Evolutionary conservation across 2,113 vertebrate species (phyloP).

Genomic region (Megaceryle maxima): DNA sequence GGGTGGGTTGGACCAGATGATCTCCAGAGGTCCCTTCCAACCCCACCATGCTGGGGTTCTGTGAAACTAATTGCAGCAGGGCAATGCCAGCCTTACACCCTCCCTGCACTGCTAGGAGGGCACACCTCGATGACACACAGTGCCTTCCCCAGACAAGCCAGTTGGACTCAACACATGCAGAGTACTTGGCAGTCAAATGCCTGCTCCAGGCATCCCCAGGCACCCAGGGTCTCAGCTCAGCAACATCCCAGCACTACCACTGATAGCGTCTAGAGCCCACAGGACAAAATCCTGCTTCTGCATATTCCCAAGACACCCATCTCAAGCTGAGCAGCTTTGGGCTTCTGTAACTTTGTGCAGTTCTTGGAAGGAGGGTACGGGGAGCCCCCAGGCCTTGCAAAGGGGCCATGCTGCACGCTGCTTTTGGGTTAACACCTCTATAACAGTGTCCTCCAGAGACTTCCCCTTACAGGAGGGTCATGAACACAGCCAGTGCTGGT

Average conservation of each 20-base stretch:
- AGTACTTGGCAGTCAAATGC: neutral
- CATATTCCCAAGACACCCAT: neutral
- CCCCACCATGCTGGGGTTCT: neutral
- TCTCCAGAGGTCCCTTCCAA: neutral
- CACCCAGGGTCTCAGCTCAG: neutral
- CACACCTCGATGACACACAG: neutral
- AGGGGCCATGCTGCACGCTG: accelerated
- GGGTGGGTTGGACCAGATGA: neutral
- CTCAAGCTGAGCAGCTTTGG: neutral
- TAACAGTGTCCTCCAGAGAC: neutral
- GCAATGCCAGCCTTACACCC: neutral
- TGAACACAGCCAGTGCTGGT: accelerated
- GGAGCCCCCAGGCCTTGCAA: neutral
- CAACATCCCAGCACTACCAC: neutral
- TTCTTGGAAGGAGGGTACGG: neutral
- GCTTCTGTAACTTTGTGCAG: neutral
- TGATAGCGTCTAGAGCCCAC: neutral
- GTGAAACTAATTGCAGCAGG: neutral
- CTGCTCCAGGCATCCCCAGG: neutral
- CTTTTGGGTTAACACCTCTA: neutral
- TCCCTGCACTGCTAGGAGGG: neutral
- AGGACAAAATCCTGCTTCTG: neutral
- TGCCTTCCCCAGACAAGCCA: neutral
- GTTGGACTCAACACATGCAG: neutral
- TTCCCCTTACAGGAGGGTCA: neutral